Conservation (phyloP, 2,113 vertebrate genomes). For the Festucalex cinctus region DNA sequence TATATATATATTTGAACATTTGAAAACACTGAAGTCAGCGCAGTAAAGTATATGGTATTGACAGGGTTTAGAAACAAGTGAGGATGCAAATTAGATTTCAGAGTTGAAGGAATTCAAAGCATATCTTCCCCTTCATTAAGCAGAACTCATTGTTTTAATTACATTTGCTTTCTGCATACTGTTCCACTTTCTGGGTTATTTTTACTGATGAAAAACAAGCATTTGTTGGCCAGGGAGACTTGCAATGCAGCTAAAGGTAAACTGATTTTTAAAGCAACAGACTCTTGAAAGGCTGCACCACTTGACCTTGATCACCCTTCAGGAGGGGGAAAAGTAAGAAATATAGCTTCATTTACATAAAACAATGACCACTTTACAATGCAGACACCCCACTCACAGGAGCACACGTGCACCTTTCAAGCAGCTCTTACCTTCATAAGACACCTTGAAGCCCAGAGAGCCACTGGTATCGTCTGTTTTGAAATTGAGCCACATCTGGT, state of each 20-base stretch:
- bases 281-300: conserved; percentile 12
- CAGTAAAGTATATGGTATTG: conserved; percentile 51
- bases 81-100: conserved; percentile 62
- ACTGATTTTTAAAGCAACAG: conserved; percentile 18
- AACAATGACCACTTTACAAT: neutral
- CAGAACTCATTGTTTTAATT: conserved; percentile 72
- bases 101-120: conserved; percentile 67
- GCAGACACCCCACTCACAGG: neutral
- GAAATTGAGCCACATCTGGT: conserved; percentile 99
- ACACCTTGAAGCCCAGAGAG: conserved; percentile 92
- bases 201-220: conserved; percentile 57
- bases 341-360: neutral
- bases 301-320: neutral
- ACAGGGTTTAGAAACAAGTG: conserved; percentile 54
- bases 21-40: conserved; percentile 24
- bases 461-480: conserved; percentile 95
- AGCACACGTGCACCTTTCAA: neutral
- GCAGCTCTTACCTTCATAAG: conserved; percentile 83
- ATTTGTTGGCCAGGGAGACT: conserved; percentile 43
- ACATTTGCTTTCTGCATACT: conserved; percentile 55
- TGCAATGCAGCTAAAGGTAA: conserved; percentile 34
- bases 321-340: neutral
- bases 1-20: too few relatives aligned
- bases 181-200: conserved; percentile 67
- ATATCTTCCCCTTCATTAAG: conserved; percentile 68